Evolutionary conservation across 1,140 invertebrate genomes (phyloP), one percentile per base, ranked within the genome.

Genomic region (Dendroctonus valens): DNA sequence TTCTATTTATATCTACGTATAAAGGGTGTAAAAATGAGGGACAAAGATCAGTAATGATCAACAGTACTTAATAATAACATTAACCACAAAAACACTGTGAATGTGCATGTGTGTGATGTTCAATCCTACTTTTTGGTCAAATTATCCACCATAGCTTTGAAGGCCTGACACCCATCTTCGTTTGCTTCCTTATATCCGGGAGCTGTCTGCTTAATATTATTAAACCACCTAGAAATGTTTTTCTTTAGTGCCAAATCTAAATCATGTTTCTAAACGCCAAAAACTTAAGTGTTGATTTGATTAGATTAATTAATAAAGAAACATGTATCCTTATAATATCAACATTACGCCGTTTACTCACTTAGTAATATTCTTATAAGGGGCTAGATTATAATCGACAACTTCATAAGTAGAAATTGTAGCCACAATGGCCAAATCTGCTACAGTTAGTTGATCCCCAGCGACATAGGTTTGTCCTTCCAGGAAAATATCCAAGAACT

Each of bases 151-250:
- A 81, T 37, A 3, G 54, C 65, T 68, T 80, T 80, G 70, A 82
- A 82, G 0, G 54, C 59, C 5, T 79, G 72, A 0, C 80, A 64
- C 40, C 78, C 76, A 4, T 82, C 81, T 5, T 75, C 86, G 74
- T 93, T 92, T 48, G 87, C 83, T 72, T 90, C 88, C 67, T 85
- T 82, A 78, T 91, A 92, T 38, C 86, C 89, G 4, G 88, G 87
- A 7, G 87, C 84, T 5, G 84, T 83, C 41, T 78, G 79, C 77
- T 90, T 90, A 46, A 87, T 83, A 55, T 83, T 86, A 42, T 86
- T 83, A 69, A 86, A 83, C 90, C 91, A 93, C 65, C 65, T 70
- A 12, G 4, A 39, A 14, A 38, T n/a, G 2, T n/a, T 53, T 1
- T n/a, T n/a, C 9, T 5, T n/a, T 26, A 26, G 26, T 26, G 3